These are phyloP conservation scores for Lobophora halterata DNA, from an alignment of 2,888 invertebrate genomes.

Conservation along the genomic window DNA sequence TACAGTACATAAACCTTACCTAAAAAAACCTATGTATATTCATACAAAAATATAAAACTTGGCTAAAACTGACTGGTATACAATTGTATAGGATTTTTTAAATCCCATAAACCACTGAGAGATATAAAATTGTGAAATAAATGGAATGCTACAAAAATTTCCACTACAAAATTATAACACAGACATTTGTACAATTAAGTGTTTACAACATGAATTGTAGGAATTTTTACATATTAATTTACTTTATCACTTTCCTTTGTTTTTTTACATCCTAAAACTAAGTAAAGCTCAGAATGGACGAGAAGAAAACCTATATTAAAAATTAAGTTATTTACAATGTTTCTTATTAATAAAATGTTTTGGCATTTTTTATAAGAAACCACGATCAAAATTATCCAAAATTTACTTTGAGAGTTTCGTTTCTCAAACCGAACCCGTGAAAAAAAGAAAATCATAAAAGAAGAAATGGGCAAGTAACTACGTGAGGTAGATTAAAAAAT, in stretches of 20 bases:
- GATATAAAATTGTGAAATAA: constrained; percentile 34
- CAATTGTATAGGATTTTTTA: constrained; percentile 25
- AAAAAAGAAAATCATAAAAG: constrained; percentile 12
- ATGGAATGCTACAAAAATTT: constrained; percentile 15
- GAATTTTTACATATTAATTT: constrained; percentile 1
- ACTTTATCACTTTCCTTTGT: background rate
- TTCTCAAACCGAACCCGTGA: too few relatives aligned
- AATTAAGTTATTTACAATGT: background rate
- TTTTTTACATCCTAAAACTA: constrained; percentile 44
- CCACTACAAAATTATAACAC: constrained; percentile 11
- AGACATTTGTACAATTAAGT: constrained; percentile 8
- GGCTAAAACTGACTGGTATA: constrained; percentile 27
- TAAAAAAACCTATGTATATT: constrained; percentile 33
- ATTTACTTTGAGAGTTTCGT: too few relatives aligned
- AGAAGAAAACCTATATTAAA: constrained; percentile 15
- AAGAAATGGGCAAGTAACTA: constrained; percentile 35
- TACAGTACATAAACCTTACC: constrained; percentile 29
- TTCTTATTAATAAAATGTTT: background rate
- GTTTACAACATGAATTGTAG: too few relatives aligned
- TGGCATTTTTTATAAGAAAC: too few relatives aligned
- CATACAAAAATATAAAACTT: constrained; percentile 47
- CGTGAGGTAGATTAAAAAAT: constrained; percentile 59
- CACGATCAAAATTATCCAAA: too few relatives aligned
- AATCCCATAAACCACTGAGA: constrained; percentile 51
- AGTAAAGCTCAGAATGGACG: constrained; percentile 67